A percentile compares a stretch with the other conserved stretches of the same genome.
phyloP scores from a whole-genome alignment of 1,140 invertebrate genomes.

The Pseudomyrmex pallidus region DNA sequence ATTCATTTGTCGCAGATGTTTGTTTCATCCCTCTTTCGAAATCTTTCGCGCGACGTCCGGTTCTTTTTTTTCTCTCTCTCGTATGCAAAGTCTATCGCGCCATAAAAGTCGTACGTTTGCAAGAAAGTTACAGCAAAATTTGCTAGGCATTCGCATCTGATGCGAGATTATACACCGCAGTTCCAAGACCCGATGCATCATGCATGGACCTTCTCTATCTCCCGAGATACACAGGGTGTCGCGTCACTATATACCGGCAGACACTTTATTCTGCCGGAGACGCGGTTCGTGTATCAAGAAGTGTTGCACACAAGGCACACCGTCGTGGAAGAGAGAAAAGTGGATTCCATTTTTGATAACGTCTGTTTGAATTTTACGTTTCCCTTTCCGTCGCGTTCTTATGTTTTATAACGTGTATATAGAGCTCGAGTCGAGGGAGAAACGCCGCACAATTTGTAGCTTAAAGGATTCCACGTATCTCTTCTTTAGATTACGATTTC shows the following conservation, averaged over 20 bases:
- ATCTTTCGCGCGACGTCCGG: not conserved
- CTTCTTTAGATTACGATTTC: not conserved
- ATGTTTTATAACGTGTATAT: not conserved
- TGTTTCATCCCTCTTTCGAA: not conserved
- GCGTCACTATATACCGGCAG: conserved; percentile 28
- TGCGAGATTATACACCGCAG: conserved; percentile 41
- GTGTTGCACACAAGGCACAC: not conserved
- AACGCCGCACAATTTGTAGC: not conserved
- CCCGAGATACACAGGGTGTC: not conserved
- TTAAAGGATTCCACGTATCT: not conserved
- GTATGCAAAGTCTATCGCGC: not conserved
- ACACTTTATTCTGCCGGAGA: conserved; percentile 24
- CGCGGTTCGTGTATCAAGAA: not conserved
- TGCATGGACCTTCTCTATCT: conserved; percentile 34
- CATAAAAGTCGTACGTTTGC: not conserved
- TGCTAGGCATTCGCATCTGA: conserved; percentile 23
- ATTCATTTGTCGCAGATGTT: not conserved
- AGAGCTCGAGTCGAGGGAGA: no score
- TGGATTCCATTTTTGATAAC: conserved; percentile 23
- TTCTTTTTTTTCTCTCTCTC: conserved; percentile 22
- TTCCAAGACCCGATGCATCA: conserved; percentile 44
- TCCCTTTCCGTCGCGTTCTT: not conserved
- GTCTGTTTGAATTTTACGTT: conserved; percentile 19
- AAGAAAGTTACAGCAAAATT: conserved; percentile 31
- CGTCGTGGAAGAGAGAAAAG: conserved; percentile 2